Base-by-base conservation (phyloP, 2,113 vertebrate genomes). In the Chlorocebus sabaeus region DNA sequence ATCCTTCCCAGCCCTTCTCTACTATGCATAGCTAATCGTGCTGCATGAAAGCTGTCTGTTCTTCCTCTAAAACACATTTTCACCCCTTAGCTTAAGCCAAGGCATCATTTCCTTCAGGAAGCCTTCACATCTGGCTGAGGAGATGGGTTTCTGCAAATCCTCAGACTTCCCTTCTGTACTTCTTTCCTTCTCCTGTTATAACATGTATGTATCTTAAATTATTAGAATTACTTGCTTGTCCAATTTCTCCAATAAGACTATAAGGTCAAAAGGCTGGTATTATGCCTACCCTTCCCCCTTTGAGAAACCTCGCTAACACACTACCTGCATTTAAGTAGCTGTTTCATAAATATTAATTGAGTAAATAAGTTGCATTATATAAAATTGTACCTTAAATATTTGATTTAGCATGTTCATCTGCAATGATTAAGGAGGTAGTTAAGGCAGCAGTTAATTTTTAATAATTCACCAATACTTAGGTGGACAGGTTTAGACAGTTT, bases 371-470 rank as follows among this genome's bases (percentile, higher is more conserved):
- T 82, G 50, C 68, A 96, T 95, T 82, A 64, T 89, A 92, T 93
- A 80, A 95, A 97, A 95, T 76, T 76, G 13, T 80, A 88, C 61
- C 30, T 98, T 93, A 92, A 98, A 97, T 97, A 95, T 98, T 92
- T 98, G 95, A 94, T 70, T 90, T 93, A 61, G 88, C n/a, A 32
- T 35, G 35, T 57, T 92, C 61, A 68, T 80, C 27, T 72, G 18
- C 40, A 89, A 83, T 83, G 45, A 83, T 93, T 93, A 92, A 96
- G 73, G 95, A 85, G 64, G 59, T 48, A 67, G 80, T 92, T 89
- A 76, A 97, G 59, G 52, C 40, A 57, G 50, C 40, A 45, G 78
- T 95, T 87, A 57, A 67, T 78, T 95, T 97, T 97, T 93, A 97
- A 98, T 97, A 93, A 96, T 95, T 96, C 67, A 57, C 50, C 25